Conservation (phyloP, 2,113 vertebrate species). For the Anoplopoma fimbria region DNA sequence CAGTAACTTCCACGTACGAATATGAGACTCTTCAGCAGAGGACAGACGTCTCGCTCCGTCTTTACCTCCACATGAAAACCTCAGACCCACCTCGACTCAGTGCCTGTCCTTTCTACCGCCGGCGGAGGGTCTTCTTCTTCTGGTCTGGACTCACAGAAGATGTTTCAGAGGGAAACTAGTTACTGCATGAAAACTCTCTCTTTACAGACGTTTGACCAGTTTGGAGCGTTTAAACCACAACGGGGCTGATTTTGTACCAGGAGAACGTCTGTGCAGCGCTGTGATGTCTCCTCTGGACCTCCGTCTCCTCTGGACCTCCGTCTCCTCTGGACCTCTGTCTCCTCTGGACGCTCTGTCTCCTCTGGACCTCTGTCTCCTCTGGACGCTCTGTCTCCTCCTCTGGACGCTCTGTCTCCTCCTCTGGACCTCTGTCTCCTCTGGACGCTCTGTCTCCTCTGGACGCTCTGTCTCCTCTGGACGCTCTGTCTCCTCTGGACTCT, state of each 20-base stretch:
- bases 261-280: conserved; percentile 14
- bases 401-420: no score
- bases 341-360: no score
- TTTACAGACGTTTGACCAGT: not conserved
- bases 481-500: no score
- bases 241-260: conserved; percentile 27
- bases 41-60: conserved; percentile 4
- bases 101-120: conserved; percentile 70
- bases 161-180: conserved; percentile 21
- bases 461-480: no score
- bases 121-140: conserved; percentile 32
- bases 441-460: no score
- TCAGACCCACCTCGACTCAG: conserved; percentile 62
- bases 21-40: conserved; percentile 82
- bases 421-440: no score
- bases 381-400: no score
- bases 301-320: no score
- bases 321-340: no score
- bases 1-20: conserved; percentile 97
- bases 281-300: conserved; percentile 5
- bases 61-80: conserved; percentile 13
- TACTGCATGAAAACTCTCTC: conserved; percentile 48
- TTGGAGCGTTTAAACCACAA: not conserved
- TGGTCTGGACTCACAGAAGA: conserved; percentile 57
- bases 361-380: no score